Conservation (phyloP, 2,888 invertebrate species). For the Aspidapion aeneum region DNA sequence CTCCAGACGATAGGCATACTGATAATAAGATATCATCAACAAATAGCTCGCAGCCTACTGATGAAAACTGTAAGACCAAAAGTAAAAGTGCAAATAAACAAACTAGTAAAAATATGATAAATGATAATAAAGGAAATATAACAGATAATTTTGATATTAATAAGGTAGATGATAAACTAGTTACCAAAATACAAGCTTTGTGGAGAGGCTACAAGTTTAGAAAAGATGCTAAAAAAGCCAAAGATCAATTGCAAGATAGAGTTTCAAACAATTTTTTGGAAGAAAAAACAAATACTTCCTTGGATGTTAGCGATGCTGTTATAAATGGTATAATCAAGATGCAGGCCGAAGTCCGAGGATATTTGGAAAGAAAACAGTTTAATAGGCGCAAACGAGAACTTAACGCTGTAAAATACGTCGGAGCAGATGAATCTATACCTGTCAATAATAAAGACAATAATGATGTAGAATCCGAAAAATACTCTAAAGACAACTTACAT, state of each 20-base stretch:
- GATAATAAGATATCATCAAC: no score
- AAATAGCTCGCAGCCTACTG: no score
- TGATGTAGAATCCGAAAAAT: not conserved
- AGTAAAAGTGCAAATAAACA: no score
- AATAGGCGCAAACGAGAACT: slow-evolving; percentile 14
- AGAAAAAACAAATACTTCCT: not conserved
- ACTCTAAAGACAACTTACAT: no score
- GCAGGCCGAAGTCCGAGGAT: slow-evolving; percentile 64
- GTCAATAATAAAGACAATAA: slow-evolving; percentile 25
- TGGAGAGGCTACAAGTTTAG: slow-evolving; percentile 35
- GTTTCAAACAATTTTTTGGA: not conserved
- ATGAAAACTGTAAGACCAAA: no score
- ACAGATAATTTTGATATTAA: no score
- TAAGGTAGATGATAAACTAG: not conserved
- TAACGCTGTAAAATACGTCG: not conserved
- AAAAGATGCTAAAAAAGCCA: slow-evolving; percentile 28
- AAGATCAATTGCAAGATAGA: not conserved
- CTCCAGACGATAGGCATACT: no score
- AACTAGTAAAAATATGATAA: no score
- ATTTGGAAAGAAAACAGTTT: slow-evolving; percentile 49
- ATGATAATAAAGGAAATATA: no score
- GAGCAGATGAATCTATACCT: slow-evolving; percentile 8
- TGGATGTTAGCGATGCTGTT: not conserved
- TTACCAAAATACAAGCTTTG: slow-evolving; percentile 26
- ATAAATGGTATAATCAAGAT: slow-evolving; percentile 59